Conservation (phyloP, 2,113 vertebrate genomes). For the Pygoscelis adeliae region DNA sequence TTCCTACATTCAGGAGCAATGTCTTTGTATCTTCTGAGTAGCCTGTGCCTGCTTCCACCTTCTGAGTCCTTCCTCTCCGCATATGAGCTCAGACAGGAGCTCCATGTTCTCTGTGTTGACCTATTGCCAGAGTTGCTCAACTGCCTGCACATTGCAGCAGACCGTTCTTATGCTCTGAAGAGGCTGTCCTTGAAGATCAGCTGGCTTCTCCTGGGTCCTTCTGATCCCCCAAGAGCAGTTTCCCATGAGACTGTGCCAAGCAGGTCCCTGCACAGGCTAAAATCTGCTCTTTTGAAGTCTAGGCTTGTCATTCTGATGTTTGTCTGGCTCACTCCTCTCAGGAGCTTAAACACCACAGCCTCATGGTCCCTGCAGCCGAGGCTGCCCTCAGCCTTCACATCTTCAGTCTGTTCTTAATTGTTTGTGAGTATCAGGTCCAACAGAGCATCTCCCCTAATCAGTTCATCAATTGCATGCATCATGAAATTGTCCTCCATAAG, state of each 20-base stretch:
- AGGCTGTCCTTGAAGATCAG: neutral
- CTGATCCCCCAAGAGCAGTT: neutral
- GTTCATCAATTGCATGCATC: neutral
- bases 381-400: neutral
- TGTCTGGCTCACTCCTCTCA: neutral
- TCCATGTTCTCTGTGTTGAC: neutral
- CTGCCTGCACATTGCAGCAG: neutral
- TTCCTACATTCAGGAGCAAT: neutral
- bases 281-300: neutral
- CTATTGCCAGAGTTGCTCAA: neutral
- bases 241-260: neutral
- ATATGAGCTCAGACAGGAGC: neutral
- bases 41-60: neutral
- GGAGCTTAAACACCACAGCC: neutral
- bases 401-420: neutral
- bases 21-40: neutral
- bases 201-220: neutral
- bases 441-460: neutral
- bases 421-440: neutral
- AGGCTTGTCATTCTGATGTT: neutral
- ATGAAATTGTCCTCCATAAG: neutral
- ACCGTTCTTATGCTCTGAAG: neutral
- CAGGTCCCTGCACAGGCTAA: neutral
- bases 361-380: neutral
- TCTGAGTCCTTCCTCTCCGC: neutral